Base-by-base conservation (phyloP, 1,140 invertebrate species). In the Drosophila santomea region DNA sequence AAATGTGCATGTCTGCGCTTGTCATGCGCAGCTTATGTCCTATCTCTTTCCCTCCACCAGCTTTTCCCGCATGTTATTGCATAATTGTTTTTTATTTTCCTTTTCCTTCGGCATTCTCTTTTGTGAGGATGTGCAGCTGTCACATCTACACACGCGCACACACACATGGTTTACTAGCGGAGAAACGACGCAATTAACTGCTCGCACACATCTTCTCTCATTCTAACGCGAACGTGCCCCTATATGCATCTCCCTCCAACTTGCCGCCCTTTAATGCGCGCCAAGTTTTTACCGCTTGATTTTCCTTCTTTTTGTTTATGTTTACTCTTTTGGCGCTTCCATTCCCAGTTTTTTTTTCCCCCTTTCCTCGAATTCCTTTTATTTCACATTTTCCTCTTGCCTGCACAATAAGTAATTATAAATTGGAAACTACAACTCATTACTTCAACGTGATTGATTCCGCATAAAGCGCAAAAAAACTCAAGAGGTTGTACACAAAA, bases 391-490 rank as follows among this genome's bases (percentile, higher is more conserved):
- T 38, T 41, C 7, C 55, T 35, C 28, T 17, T 61, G 25, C 41
- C 28, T 68, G 50, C 50, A 67, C 64, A 47, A 62, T 11, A 41
- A 52, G 35, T 17, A 59, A 50, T 45, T 20, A 48, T 67, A 55
- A 63, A 59, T 39, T 51, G 48, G 52, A 83, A 83, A 68, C 72
- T 80, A 72, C 76, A 76, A 83, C 66, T 83, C 80, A 83, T 83
- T 83, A 73, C 80, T 83, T 83, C 80, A 83, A 63, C 76, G 63
- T 80, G 72, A 68, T 84, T 84, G 77, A 80, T 76, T 83, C 72
- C 58, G 45, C 51, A 69, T 75, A 79, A 71, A 74, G 54, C 35
- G 17, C 32, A 45, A 47, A 64, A 47, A 64, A 61, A 38, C 41
- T 57, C 45, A 32, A 57, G 54, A 59, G 47, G 58, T 56, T 15